phyloP scores from a whole-genome alignment of 2,113 vertebrate species.

The Stegostoma tigrinum region DNA sequence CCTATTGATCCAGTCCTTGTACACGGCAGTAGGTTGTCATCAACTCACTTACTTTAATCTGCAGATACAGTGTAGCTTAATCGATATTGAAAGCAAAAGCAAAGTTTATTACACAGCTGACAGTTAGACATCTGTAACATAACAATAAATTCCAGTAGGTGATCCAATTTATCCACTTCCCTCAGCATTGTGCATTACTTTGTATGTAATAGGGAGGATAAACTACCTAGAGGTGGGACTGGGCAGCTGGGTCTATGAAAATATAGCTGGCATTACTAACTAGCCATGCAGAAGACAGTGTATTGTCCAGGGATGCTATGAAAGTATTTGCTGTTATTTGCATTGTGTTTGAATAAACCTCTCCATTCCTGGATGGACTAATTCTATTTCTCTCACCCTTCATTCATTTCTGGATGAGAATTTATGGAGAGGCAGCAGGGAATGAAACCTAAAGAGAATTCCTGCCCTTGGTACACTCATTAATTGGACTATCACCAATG shows the following conservation, averaged over 20 bases:
- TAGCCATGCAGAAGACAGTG: not conserved
- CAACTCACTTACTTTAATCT: not conserved
- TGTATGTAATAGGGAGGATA: not conserved
- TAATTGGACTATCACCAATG: not conserved
- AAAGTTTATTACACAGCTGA: not conserved
- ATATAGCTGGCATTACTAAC: not conserved
- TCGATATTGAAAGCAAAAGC: not conserved
- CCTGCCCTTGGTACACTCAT: not conserved
- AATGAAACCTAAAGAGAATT: not conserved
- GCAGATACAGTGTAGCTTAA: not conserved
- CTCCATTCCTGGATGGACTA: too few relatives aligned
- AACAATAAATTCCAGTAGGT: not conserved
- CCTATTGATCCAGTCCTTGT: not conserved
- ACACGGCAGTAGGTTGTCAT: not conserved
- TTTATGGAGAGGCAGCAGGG: not conserved
- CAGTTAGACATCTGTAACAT: not conserved
- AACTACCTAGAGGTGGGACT: not conserved
- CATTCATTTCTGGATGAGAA: not conserved
- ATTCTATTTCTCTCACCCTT: too few relatives aligned
- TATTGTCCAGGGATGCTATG: not conserved
- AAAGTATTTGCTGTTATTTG: not conserved
- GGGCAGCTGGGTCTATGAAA: not conserved
- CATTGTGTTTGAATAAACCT: not conserved
- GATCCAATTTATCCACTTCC: not conserved
- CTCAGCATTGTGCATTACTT: not conserved